Conservation (phyloP, 2,797 vertebrate genomes). For the Myotis pilosus region DNA sequence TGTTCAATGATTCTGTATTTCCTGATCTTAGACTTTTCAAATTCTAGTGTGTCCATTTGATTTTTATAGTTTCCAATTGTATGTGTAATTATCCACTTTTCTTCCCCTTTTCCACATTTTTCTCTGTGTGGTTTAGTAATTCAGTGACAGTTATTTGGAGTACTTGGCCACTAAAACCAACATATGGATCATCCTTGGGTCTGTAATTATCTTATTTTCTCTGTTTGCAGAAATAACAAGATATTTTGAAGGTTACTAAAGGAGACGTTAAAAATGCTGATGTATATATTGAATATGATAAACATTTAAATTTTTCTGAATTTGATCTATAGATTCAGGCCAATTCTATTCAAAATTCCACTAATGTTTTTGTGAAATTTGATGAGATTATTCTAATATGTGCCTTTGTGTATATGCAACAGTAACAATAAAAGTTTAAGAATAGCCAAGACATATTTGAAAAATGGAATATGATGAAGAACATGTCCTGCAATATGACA, state of each 20-base stretch:
- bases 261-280: background rate
- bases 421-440: background rate
- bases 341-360: background rate
- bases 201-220: background rate
- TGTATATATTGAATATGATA: background rate
- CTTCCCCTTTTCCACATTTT: background rate
- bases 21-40: background rate
- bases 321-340: background rate
- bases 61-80: background rate
- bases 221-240: background rate
- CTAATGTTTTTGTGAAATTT: background rate
- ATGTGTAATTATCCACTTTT: background rate
- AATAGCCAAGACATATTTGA: background rate
- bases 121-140: background rate
- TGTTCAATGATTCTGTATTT: no score
- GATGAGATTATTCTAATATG: background rate
- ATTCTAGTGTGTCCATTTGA: background rate
- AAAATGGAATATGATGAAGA: background rate
- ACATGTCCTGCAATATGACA: background rate
- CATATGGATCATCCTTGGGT: background rate
- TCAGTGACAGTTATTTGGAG: background rate
- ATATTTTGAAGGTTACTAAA: background rate
- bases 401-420: background rate
- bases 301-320: background rate
- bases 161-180: background rate